Evolutionary conservation across 2,888 invertebrate genomes (phyloP).

Genomic region (Sturmia bella): DNA sequence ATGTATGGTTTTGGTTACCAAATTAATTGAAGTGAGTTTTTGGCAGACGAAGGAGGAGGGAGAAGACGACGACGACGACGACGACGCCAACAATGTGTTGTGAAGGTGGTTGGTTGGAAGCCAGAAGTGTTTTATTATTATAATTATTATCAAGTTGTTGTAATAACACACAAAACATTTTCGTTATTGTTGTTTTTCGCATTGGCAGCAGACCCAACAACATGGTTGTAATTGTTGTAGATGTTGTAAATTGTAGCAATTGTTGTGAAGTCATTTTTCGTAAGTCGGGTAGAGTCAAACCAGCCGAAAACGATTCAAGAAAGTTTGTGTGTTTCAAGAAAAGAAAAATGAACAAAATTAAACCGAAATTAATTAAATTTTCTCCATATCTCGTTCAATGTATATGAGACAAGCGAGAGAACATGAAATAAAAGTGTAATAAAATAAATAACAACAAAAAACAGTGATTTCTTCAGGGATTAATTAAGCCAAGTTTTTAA

Average conservation of each 20-base stretch:
- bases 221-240: conserved; percentile 45
- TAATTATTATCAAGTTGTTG: conserved; percentile 23
- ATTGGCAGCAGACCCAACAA: conserved; percentile 19
- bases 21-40: conserved; percentile 30
- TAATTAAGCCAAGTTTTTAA: conserved; percentile 61
- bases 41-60: no score
- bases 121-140: conserved; percentile 46
- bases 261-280: conserved; percentile 57
- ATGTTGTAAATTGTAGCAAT: conserved; percentile 52
- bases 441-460: conserved; percentile 10
- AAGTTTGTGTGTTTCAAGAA: conserved; percentile 10
- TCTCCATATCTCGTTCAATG: conserved; percentile 31
- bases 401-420: neutral
- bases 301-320: neutral
- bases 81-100: conserved; percentile 51
- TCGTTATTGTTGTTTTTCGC: conserved; percentile 23
- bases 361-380: conserved; percentile 52
- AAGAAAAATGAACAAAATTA: conserved; percentile 42
- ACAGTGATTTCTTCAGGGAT: conserved; percentile 61
- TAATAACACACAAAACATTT: conserved; percentile 6
- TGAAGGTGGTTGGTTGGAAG: conserved; percentile 33
- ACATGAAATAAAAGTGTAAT: neutral
- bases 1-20: conserved; percentile 19
- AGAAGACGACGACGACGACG: no score
- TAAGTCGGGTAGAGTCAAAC: conserved; percentile 1